phyloP scores from a whole-genome alignment of 2,888 invertebrate genomes.

The Dicyrtoma fusca region DNA sequence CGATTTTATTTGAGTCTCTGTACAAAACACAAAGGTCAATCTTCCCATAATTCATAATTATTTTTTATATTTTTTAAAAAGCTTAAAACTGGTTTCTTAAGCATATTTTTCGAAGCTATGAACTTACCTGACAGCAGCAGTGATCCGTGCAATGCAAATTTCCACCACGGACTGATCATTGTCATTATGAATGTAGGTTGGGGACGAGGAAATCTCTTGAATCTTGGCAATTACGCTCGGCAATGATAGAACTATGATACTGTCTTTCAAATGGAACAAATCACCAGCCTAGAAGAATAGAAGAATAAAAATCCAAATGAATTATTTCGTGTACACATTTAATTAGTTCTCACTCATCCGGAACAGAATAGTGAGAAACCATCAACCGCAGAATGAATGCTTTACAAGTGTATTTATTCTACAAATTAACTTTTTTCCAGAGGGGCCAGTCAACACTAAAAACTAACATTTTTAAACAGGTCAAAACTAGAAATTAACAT shows the following conservation, averaged over 20 bases:
- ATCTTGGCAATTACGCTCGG: slow-evolving; percentile 69
- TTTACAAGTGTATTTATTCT: too few relatives aligned
- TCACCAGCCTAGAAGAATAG: slow-evolving; percentile 78
- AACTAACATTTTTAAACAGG: too few relatives aligned
- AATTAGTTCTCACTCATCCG: too few relatives aligned
- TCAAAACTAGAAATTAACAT: too few relatives aligned
- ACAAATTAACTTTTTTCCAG: too few relatives aligned
- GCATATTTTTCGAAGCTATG: not conserved
- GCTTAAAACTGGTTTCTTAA: not conserved
- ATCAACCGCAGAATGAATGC: too few relatives aligned
- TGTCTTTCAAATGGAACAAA: slow-evolving; percentile 84
- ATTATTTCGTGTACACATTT: too few relatives aligned
- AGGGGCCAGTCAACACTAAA: too few relatives aligned
- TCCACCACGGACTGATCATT: slow-evolving; percentile 94
- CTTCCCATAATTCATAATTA: slow-evolving; percentile 29
- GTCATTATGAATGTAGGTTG: slow-evolving; percentile 81
- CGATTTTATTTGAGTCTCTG: slow-evolving; percentile 81
- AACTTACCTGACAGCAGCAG: slow-evolving; percentile 60
- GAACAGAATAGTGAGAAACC: not conserved
- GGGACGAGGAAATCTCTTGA: slow-evolving; percentile 77
- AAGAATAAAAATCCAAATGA: too few relatives aligned
- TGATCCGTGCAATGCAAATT: slow-evolving; percentile 88
- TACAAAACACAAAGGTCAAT: slow-evolving; percentile 50
- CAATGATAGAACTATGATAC: slow-evolving; percentile 80
- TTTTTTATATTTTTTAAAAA: too few relatives aligned